Conservation (phyloP, 2,888 invertebrate species). For the Folsomia candida region DNA sequence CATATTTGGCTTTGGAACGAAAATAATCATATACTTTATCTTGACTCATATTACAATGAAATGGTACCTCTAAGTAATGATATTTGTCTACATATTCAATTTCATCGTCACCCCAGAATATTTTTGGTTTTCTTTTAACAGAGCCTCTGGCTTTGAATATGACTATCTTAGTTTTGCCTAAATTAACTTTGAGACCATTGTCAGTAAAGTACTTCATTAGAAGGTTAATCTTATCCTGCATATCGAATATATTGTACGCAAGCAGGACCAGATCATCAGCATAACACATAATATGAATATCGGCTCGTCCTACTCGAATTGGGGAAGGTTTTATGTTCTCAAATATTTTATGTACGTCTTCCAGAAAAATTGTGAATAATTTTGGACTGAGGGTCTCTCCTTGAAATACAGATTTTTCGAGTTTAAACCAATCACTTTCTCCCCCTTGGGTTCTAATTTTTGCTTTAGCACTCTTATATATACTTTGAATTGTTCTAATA, state of each 20-base stretch:
- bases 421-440: background rate
- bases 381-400: constrained; percentile 13
- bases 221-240: constrained; percentile 17
- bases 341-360: constrained; percentile 4
- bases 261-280: constrained; percentile 25
- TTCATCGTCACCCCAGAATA: too few relatives aligned
- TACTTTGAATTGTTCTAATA: background rate
- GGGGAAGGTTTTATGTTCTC: background rate
- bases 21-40: too few relatives aligned
- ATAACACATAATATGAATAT: constrained; percentile 18
- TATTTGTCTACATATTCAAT: too few relatives aligned
- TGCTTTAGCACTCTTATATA: constrained; percentile 9
- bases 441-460: background rate
- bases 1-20: too few relatives aligned
- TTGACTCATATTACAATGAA: too few relatives aligned
- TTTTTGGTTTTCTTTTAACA: too few relatives aligned
- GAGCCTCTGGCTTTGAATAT: too few relatives aligned
- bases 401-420: background rate
- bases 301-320: constrained; percentile 1
- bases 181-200: constrained; percentile 15
- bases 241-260: background rate
- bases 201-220: constrained; percentile 11
- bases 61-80: too few relatives aligned
- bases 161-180: constrained; percentile 23
- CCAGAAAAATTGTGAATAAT: constrained; percentile 9